Conservation (phyloP, 2,113 vertebrate species). For the Phyllopteryx taeniolatus region DNA sequence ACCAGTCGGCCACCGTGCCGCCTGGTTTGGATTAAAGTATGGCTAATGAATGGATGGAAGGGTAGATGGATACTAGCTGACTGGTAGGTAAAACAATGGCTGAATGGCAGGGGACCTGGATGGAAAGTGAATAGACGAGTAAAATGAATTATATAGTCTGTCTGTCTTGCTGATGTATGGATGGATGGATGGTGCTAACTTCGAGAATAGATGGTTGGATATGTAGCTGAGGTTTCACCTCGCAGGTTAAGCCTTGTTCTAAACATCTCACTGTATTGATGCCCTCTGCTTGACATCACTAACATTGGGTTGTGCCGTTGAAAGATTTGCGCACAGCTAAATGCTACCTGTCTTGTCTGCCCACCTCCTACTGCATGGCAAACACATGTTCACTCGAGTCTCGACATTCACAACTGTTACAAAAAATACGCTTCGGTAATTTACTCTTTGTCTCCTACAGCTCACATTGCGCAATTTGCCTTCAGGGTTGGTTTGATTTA, state of each 20-base stretch:
- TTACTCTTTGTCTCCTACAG: slow-evolving; percentile 32
- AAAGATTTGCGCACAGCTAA: slow-evolving; percentile 28
- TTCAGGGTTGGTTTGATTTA: slow-evolving; percentile 65
- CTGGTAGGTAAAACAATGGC: too few relatives aligned
- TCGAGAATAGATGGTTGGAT: background rate
- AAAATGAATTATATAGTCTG: too few relatives aligned
- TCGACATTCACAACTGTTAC: slow-evolving; percentile 36
- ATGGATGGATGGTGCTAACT: background rate
- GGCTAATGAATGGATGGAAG: too few relatives aligned
- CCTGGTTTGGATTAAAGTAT: too few relatives aligned
- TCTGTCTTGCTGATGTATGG: too few relatives aligned
- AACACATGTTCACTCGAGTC: slow-evolving; percentile 38
- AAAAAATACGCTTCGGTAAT: slow-evolving; percentile 38
- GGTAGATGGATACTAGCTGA: background rate
- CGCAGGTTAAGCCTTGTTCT: slow-evolving; percentile 27
- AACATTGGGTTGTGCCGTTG: slow-evolving; percentile 22
- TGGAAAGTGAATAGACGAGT: too few relatives aligned
- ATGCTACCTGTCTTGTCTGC: slow-evolving; percentile 15
- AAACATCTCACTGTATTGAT: slow-evolving; percentile 11
- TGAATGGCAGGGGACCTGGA: too few relatives aligned
- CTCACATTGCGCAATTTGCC: slow-evolving; percentile 46
- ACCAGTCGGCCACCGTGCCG: too few relatives aligned
- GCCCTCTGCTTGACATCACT: slow-evolving; percentile 34
- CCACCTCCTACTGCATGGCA: slow-evolving; percentile 19
- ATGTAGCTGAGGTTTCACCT: slow-evolving; percentile 8